Evolutionary conservation across 2,888 invertebrate genomes (phyloP).

Genomic region (Slavum lentiscoides): DNA sequence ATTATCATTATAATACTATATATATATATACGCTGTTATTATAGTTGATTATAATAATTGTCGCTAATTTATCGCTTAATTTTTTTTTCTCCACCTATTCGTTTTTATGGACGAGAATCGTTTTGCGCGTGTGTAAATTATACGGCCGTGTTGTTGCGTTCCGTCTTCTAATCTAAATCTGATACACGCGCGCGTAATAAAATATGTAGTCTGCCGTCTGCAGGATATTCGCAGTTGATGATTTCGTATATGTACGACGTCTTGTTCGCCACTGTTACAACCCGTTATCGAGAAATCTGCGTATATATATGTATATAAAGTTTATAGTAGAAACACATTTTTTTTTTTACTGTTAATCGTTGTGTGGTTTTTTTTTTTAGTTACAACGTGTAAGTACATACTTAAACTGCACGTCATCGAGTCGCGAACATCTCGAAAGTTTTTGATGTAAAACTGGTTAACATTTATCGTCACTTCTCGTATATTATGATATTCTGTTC

Average conservation of each 20-base stretch:
- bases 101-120: background rate
- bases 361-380: background rate
- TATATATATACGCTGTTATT: background rate
- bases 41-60: constrained; percentile 13
- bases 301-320: no score
- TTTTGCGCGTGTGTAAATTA: no score
- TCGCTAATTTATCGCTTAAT: no score
- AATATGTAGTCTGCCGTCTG: background rate
- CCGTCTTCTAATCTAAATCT: no score
- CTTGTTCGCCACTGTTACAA: background rate
- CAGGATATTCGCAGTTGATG: background rate
- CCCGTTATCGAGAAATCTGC: background rate
- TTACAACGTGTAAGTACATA: background rate
- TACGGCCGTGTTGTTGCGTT: no score
- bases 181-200: no score
- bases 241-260: background rate
- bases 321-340: background rate
- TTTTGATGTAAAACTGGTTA: no score
- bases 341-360: background rate
- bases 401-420: no score
- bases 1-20: no score
- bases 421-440: no score
- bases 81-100: background rate
- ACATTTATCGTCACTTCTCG: no score
- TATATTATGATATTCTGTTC: no score